These are phyloP conservation scores for Hemicentrotus pulcherrimus DNA, from an alignment of 35 echinoderm and acorn worm genomes.

Conservation along the genomic window DNA sequence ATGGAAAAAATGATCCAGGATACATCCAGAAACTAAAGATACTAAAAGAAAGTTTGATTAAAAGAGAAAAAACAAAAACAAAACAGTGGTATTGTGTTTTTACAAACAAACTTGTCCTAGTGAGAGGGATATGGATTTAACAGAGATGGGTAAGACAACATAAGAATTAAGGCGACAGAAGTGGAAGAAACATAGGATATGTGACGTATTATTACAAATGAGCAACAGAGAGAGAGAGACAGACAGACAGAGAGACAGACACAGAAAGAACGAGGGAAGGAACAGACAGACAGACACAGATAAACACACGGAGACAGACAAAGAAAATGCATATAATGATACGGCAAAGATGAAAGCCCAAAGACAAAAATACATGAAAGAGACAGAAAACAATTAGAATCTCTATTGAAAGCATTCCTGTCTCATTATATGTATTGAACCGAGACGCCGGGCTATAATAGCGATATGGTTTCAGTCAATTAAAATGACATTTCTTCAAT, in stretches of 20 bases:
- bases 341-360: neutral
- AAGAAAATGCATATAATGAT: neutral
- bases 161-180: neutral
- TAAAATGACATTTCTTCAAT: neutral
- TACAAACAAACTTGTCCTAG: too few relatives aligned
- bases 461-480: neutral
- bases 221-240: neutral
- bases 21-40: too few relatives aligned
- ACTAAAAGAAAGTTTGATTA: too few relatives aligned
- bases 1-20: too few relatives aligned
- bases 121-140: neutral
- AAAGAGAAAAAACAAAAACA: too few relatives aligned
- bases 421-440: neutral
- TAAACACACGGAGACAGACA: neutral
- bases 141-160: too few relatives aligned
- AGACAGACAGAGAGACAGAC: neutral
- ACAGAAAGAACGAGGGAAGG: neutral
- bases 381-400: neutral
- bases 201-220: neutral
- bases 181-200: neutral
- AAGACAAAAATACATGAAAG: neutral
- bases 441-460: neutral
- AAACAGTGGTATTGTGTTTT: too few relatives aligned
- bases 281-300: neutral
- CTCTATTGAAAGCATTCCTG: neutral